Evolutionary conservation across 2,888 invertebrate genomes (phyloP), one percentile per base, ranked within the genome.

Genomic region (Choreutis nemorana): DNA sequence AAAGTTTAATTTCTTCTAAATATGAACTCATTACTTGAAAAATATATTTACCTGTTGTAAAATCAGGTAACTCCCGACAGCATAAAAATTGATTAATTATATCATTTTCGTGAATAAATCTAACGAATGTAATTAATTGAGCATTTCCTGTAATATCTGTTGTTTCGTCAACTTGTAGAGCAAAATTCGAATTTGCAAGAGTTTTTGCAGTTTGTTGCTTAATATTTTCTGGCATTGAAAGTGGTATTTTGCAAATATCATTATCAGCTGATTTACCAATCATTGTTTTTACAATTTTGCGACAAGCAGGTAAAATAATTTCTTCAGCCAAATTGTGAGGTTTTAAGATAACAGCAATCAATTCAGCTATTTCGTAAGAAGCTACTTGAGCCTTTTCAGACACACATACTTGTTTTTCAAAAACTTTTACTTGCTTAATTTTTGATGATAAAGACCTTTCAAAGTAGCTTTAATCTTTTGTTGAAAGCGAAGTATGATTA

Each of bases 121-220:
- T 34, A 34, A 34, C 33, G 24, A 33, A 33, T 33, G 33, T 30
- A 33, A 33, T 33, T 30, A 29, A 32, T 21, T 32, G 29, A 26
- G 32, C n/a, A n/a, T n/a, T n/a, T n/a, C n/a, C n/a, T n/a, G n/a
- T n/a, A n/a, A n/a, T n/a, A n/a, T n/a, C n/a, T 23, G 28, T 31
- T 16, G 27, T 31, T 28, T 31, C 31, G 23, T 27, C 23, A 18
- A 31, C 18, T 31, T 28, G 28, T 28, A 31, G 16, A 27, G 31
- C n/a, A n/a, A n/a, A n/a, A n/a, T n/a, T n/a, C n/a, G 21, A 28
- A 28, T 28, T 28, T 28, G 11, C 8, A 21, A 28, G 28, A 29
- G 23, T 33, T 29, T 33, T 33, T 29, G 29, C 22, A 29, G 33
- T 33, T 29, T 33, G 29, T 23, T 33, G 27, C 26, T 33, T 26